Evolutionary conservation across 2,113 vertebrate genomes (phyloP).

Genomic region (Corythornis madagascariensis): DNA sequence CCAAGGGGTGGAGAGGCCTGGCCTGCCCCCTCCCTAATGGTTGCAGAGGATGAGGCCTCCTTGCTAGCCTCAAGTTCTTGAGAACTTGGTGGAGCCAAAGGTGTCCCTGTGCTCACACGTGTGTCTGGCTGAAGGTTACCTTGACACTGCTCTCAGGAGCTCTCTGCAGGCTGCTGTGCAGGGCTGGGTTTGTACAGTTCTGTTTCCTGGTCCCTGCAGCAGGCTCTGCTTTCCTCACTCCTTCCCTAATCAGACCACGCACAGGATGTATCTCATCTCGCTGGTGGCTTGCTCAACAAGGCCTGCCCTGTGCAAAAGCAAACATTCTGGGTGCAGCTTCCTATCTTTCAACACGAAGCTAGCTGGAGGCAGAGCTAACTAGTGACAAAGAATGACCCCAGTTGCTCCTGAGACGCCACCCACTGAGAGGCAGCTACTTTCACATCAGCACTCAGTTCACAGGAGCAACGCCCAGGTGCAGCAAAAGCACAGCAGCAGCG

Average conservation of each 20-base stretch:
- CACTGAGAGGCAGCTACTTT: not conserved
- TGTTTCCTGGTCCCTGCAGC: not conserved
- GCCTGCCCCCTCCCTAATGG: not conserved
- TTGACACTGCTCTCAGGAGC: not conserved
- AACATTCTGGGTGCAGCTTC: not conserved
- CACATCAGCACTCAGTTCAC: not conserved
- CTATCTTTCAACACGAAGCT: not conserved
- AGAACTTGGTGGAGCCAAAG: not conserved
- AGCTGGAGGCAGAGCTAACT: not conserved
- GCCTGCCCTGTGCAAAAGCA: slow-evolving; percentile 14
- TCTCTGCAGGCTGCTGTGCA: not conserved
- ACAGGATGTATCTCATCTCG: not conserved
- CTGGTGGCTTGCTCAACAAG: not conserved
- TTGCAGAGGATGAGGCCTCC: accelerated
- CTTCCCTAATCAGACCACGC: not conserved
- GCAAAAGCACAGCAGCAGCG: not conserved
- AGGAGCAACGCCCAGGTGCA: not conserved
- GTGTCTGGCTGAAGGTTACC: not conserved
- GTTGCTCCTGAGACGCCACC: not conserved
- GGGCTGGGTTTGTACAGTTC: not conserved
- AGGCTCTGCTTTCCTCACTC: not conserved
- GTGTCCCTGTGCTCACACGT: accelerated
- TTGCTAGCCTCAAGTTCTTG: not conserved
- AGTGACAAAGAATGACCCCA: not conserved
- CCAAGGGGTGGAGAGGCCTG: not conserved